Evolutionary conservation across 30 jellyfish, hydroid and myxozoan species (phyloP), one percentile per base, ranked within the genome.

Genomic region (Chrysaora quinquecirrha): DNA sequence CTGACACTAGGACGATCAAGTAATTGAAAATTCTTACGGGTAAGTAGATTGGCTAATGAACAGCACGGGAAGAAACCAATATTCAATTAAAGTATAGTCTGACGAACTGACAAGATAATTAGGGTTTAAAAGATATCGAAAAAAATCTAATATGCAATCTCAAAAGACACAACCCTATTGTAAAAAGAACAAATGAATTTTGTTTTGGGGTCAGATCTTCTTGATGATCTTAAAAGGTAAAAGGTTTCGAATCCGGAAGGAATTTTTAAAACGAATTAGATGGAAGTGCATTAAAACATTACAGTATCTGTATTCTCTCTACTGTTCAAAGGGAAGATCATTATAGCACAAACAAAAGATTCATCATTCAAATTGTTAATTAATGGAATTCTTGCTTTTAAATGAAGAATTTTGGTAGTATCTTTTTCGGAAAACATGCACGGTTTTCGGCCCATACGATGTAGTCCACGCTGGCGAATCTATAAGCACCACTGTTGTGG

Each of bases 71-170:
- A 52, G 25, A 52, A 52, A 3, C 19, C 29, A 12, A 3, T 16
- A 52, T 52, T 52, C 68, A 20, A 52, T 52, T 52, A 52, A 16
- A 52, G 29, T 2, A 38, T 14, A 38, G 54, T 38, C 54, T 38
- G 14, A 38, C 54, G 14, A 52, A 52, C 25, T 52, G 68, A 52
- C 68, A 52, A 52, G 68, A 52, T 52, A 19, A 52, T 52, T 19
- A 20, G 68, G 19, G 68, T 25, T 52, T 52, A 52, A 52, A 52
- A 19, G 29, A 10, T 52, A 52, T 9, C 29, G 4, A 19, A 52
- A 10, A 52, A 52, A 20, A 52, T 10, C 68, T 4, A 52, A 52
- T 52, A 2, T 52, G 19, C 9, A 2, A 20, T 20, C 24, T 9
- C 25, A 25, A 52, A 2, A 2, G 29, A 52, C 6, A 52, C 25